Base-by-base conservation (phyloP, 2,113 vertebrate species). In the Ammodytes marinus region DNA sequence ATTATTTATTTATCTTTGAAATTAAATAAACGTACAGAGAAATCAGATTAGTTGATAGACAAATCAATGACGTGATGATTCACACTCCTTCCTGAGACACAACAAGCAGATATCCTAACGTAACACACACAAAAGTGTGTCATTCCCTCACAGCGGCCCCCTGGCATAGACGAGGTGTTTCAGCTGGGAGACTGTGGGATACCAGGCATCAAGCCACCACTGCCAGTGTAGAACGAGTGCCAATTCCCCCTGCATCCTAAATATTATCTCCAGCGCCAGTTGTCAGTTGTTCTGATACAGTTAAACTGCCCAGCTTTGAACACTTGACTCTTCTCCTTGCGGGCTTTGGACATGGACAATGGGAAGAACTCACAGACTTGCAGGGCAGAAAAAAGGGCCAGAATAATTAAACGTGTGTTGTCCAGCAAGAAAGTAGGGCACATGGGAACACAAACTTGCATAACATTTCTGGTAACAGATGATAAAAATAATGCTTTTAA, bases 291-390 rank as follows among this genome's bases (percentile, higher is more conserved):
- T 69, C 71, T 69, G 81, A 90, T 88, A 87, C 79, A 89, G 71
- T 82, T 90, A 67, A 90, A 79, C 77, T 69, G 66, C 73, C 71
- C 11, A 10, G 78, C 88, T 92, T 93, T 92, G 83, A 92, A 88
- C 88, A 85, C 71, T 52, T 79, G 79, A 86, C 79, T 81, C 85
- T 66, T 9, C 57, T 72, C 66, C 83, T 90, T 35, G 57, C 11
- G 52, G 91, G 82, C 63, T 55, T 86, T 92, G 86, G 86, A 77
- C 64, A 50, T 77, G 69, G 83, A 67, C 69, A 79, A 53, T 52
- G 50, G 72, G 65, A 43, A n/a, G 54, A 88, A 91, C 72, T 86
- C 61, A 76, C 52, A 1, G n/a, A 46, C 67, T 75, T 74, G 55
- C 27, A 35, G 52, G 0, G 59, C n/a, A 42, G 53, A 40, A 75